phyloP scores from a whole-genome alignment of 2,113 vertebrate species.

The Struthio camelus region DNA sequence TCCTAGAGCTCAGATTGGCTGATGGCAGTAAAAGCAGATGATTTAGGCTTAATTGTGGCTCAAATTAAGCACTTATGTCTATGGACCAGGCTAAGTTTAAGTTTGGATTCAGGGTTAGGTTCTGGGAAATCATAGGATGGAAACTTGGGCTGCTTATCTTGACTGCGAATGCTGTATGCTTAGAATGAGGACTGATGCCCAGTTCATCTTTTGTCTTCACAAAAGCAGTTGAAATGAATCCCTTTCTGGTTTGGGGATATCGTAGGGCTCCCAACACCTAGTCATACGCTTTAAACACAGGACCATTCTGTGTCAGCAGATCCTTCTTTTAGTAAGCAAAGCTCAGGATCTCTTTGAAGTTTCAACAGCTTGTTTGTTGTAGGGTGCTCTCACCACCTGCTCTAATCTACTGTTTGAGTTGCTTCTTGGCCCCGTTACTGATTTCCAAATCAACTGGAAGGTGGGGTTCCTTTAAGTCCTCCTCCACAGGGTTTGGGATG shows the following conservation, averaged over 20 bases:
- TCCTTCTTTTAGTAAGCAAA: neutral
- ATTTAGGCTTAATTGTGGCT: neutral
- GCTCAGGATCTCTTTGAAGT: neutral
- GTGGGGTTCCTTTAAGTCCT: neutral
- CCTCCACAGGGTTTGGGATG: neutral
- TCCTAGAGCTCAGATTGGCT: neutral
- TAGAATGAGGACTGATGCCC: too few species aligned
- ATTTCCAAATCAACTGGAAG: neutral
- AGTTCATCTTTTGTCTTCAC: too few species aligned
- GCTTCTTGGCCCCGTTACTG: neutral
- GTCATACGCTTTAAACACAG: neutral
- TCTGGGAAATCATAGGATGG: neutral
- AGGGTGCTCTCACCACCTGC: neutral
- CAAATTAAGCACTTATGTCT: neutral
- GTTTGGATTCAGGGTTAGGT: neutral
- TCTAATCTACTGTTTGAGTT: neutral
- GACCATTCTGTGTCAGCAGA: neutral
- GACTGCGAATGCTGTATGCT: too few species aligned
- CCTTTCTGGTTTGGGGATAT: too few species aligned
- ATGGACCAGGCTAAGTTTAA: neutral
- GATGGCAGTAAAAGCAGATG: neutral
- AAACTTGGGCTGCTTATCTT: too few species aligned
- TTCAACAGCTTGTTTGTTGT: neutral
- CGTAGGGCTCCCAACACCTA: neutral
- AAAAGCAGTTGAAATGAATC: too few species aligned